Evolutionary conservation across 1,140 invertebrate species (phyloP).

Genomic region (Drosophila rufa): DNA sequence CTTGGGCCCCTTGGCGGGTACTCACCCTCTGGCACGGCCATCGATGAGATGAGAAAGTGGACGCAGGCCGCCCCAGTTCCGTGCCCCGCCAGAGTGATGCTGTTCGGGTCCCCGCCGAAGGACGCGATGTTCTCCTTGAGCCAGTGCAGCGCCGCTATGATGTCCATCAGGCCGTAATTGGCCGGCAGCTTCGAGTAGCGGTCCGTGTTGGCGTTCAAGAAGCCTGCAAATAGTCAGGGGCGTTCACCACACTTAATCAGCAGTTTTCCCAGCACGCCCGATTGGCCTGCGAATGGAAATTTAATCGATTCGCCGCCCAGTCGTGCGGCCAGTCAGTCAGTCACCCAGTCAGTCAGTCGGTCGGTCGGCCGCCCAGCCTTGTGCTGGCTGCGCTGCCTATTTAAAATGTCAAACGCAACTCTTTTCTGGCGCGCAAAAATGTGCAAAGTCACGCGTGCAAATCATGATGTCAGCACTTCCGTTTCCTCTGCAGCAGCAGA

Average conservation of each 20-base stretch:
- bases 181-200: constrained; percentile 92
- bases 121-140: constrained; percentile 96
- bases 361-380: not conserved
- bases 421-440: constrained; percentile 49
- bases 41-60: constrained; percentile 96
- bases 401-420: constrained; percentile 70
- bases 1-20: constrained; percentile 15
- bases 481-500: constrained; percentile 63
- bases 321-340: constrained; percentile 30
- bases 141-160: constrained; percentile 97
- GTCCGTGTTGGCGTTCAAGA: constrained; percentile 95
- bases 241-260: constrained; percentile 56
- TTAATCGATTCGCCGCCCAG: constrained; percentile 56
- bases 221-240: constrained; percentile 87
- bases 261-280: constrained; percentile 50
- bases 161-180: constrained; percentile 98
- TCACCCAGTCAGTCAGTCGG: constrained; percentile 11
- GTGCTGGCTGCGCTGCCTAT: constrained; percentile 26
- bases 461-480: constrained; percentile 83
- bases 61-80: constrained; percentile 98
- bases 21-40: constrained; percentile 96
- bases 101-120: constrained; percentile 96
- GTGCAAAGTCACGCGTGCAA: constrained; percentile 81
- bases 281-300: constrained; percentile 64
- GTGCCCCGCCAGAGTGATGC: constrained; percentile 97